Conservation (phyloP, 2,113 vertebrate species). For the Pseudorectes ferrugineus region DNA sequence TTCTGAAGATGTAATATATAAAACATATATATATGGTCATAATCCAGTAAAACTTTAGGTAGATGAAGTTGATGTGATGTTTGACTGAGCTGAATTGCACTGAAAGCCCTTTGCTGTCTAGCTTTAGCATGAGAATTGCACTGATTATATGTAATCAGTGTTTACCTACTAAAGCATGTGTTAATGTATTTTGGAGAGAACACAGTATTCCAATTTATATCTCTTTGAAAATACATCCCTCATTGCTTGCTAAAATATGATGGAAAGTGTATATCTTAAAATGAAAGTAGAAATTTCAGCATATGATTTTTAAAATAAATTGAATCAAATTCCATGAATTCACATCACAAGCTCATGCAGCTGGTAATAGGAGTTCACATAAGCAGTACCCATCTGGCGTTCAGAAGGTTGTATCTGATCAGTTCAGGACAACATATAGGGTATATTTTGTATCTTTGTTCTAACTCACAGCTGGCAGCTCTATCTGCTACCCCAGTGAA, state of each 20-base stretch:
- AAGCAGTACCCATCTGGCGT: neutral
- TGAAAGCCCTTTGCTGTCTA: neutral
- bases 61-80: neutral
- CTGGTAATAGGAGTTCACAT: neutral
- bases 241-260: neutral
- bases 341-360: neutral
- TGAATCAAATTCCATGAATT: neutral
- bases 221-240: neutral
- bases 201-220: neutral
- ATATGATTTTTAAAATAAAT: neutral
- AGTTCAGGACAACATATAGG: neutral
- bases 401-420: neutral
- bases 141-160: neutral
- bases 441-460: constrained; percentile 12
- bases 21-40: neutral
- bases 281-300: neutral
- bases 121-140: neutral
- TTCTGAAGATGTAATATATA: neutral
- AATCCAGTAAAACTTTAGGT: neutral
- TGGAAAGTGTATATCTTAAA: neutral
- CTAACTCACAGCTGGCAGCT: constrained; percentile 37
- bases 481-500: constrained; percentile 11
- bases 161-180: neutral
- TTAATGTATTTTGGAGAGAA: neutral
- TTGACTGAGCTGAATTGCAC: neutral